Base-by-base conservation (phyloP, 2,113 vertebrate genomes). In the Nibea albiflora region DNA sequence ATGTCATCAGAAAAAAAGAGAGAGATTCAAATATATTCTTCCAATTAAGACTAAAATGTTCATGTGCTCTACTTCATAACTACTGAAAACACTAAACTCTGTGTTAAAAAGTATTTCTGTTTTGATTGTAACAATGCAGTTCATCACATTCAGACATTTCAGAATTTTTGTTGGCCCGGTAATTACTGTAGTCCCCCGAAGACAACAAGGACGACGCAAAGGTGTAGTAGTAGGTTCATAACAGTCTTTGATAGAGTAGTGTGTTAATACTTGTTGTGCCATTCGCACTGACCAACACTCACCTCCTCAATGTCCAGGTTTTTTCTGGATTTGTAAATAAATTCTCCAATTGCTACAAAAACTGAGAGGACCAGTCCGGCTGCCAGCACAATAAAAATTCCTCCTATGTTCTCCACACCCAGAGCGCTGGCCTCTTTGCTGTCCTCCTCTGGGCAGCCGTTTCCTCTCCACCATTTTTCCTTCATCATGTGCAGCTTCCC, bases 401-500 rank as follows among this genome's bases (percentile, higher is more conserved):
- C 98, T 0, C 98, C 98, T n/a, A 99, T 98, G 89, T 99, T 98
- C 92, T 99, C 98, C 83, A 99, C 97, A 0, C 98, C 98, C 0
- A 99, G 92, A 58, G 98, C 98, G 5, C 98, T 99, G 89, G 98
- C 98, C 85, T 99, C 98, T 79, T 97, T 98, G 93, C 95, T 97
- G 88, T 98, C 98, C 88, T 99, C 98, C 90, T 99, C 97, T 0
- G 98, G 98, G 80, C 98, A 99, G 60, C 98, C 98, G 0, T 98
- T 98, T 1, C 98, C 98, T 47, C 97, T 77, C 98, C 98, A 99
- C 98, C 98, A 99, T 82, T 98, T 99, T 90, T 99, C 98, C 92
- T 99, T 99, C 97, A 99, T 98, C 97, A 99, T 97, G 89, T 98
- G 98, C 56, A 99, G 93, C 84, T 98, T 99, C 5, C 98, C 98